These are phyloP conservation scores for Zosterops japonicus DNA, from an alignment of 2,113 vertebrate genomes.

Conservation along the genomic window DNA sequence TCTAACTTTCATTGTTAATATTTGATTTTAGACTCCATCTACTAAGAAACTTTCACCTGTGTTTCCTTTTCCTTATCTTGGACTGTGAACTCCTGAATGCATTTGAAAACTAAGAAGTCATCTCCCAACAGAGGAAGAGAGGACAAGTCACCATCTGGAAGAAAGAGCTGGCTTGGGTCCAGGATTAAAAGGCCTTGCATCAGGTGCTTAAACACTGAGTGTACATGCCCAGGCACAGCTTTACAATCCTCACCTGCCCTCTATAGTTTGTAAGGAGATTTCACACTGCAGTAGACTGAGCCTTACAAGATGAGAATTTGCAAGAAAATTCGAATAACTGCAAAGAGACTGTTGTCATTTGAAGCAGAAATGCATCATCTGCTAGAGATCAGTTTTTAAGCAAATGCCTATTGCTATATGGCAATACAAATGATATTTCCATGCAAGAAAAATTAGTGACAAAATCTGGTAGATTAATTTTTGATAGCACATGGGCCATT, in stretches of 20 bases:
- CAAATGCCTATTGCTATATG: rapidly evolving
- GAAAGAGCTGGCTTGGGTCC: not conserved
- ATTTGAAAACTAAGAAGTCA: not conserved
- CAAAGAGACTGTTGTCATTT: not conserved
- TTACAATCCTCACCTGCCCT: not conserved
- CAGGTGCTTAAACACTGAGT: not conserved
- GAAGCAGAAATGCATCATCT: not conserved
- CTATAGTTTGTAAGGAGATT: not conserved
- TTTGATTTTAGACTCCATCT: not conserved
- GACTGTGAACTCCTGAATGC: not conserved
- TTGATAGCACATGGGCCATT: not conserved
- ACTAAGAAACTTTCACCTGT: not conserved
- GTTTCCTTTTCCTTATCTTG: not conserved
- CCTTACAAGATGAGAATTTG: not conserved
- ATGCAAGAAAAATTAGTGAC: not conserved
- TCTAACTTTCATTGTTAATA: not conserved
- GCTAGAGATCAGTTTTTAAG: not conserved
- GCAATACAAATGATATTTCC: not conserved
- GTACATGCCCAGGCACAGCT: not conserved
- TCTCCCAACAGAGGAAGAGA: not conserved
- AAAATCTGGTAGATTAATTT: not conserved
- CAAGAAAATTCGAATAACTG: not conserved
- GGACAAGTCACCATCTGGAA: not conserved
- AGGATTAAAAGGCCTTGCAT: not conserved
- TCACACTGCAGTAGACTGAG: not conserved